Evolutionary conservation across 1,140 invertebrate species (phyloP).

Genomic region (Trichoplusia ni): DNA sequence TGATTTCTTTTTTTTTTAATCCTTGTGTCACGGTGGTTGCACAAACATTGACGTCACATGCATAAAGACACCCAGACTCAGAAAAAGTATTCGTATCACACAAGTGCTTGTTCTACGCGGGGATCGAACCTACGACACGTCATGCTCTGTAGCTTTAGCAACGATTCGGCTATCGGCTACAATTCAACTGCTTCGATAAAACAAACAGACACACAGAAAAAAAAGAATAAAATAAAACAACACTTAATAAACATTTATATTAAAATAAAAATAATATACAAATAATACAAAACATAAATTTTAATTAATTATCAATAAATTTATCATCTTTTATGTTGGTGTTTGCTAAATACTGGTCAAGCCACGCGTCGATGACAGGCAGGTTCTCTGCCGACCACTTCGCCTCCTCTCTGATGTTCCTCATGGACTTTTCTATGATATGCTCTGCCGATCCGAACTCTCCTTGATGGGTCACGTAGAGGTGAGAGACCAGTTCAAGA

Average conservation of each 20-base stretch:
- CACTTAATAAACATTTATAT: background rate
- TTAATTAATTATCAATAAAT: conserved; percentile 37
- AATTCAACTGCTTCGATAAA: too few species aligned
- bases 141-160: too few species aligned
- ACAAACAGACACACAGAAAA: too few species aligned
- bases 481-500: conserved; percentile 84
- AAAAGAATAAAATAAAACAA: background rate
- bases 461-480: conserved; percentile 82
- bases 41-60: too few species aligned
- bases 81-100: too few species aligned
- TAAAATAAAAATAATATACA: conserved; percentile 7
- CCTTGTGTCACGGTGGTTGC: too few species aligned
- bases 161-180: too few species aligned
- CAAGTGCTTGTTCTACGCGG: too few species aligned
- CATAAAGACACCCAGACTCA: too few species aligned
- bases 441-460: conserved; percentile 86
- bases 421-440: conserved; percentile 85
- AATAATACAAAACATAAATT: conserved; percentile 3
- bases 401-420: conserved; percentile 85
- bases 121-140: too few species aligned
- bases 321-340: conserved; percentile 46
- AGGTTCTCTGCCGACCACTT: conserved; percentile 87
- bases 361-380: conserved; percentile 86
- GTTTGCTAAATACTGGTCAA: conserved; percentile 81
- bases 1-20: too few species aligned